phyloP scores from a whole-genome alignment of 2,797 vertebrate genomes.

The Ptychobarbus kaznakovi region DNA sequence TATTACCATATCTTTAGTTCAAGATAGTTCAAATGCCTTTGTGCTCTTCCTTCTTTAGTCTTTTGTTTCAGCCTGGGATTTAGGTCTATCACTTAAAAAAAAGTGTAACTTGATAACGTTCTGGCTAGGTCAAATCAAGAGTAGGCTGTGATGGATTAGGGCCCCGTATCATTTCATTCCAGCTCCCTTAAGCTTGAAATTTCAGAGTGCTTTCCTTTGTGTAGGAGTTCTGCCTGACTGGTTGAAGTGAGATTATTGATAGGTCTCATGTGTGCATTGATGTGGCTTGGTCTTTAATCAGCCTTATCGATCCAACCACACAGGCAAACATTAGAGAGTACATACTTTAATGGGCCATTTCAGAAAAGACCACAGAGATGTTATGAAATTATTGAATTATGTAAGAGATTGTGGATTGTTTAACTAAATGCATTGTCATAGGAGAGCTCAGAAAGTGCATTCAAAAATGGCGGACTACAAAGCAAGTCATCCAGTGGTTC shows the following conservation, averaged over 20 bases:
- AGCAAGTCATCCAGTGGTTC: not conserved
- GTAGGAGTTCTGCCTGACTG: slow-evolving; percentile 29
- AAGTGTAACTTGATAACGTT: slow-evolving; percentile 25
- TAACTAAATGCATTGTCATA: slow-evolving; percentile 5
- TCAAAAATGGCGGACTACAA: not conserved
- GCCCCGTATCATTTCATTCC: slow-evolving; percentile 32
- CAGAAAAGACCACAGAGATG: slow-evolving; percentile 22
- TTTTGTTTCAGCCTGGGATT: slow-evolving; percentile 2
- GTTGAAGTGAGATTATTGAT: slow-evolving; percentile 48
- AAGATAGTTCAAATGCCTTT: not conserved
- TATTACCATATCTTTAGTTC: not conserved
- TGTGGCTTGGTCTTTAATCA: slow-evolving; percentile 51
- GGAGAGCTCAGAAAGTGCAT: slow-evolving; percentile 11
- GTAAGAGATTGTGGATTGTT: slow-evolving; percentile 19
- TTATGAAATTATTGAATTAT: slow-evolving; percentile 32
- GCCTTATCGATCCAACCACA: slow-evolving; percentile 45
- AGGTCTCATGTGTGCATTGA: slow-evolving; percentile 40
- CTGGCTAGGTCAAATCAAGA: slow-evolving; percentile 23
- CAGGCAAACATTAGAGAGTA: slow-evolving; percentile 10
- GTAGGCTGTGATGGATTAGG: slow-evolving; percentile 44
- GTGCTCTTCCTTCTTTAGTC: not conserved
- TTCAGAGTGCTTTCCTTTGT: slow-evolving; percentile 27
- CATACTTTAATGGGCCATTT: slow-evolving; percentile 15
- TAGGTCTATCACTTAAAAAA: not conserved
- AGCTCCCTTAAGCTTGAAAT: slow-evolving; percentile 40